phyloP scores from a whole-genome alignment of 35 echinoderm and acorn worm genomes.

The Amphiura filiformis region DNA sequence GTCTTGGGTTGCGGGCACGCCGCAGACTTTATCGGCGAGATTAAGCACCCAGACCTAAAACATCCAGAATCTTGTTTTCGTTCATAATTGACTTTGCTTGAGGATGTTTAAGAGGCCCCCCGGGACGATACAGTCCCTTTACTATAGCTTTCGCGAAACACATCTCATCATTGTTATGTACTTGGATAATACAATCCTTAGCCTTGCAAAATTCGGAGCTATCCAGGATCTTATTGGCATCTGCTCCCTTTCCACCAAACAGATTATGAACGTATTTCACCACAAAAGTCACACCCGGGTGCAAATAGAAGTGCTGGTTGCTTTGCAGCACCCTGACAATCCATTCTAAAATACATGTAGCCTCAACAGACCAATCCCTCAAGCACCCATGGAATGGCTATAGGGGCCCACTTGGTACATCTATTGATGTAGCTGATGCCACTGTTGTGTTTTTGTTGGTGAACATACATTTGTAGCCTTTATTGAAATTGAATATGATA shows the following conservation, averaged over 20 bases:
- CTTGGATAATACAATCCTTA: background rate
- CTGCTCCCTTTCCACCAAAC: background rate
- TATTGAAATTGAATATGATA: too few relatives aligned
- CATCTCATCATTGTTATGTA: background rate
- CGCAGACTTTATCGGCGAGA: too few relatives aligned
- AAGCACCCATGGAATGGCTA: background rate
- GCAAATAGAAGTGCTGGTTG: background rate
- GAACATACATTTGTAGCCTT: too few relatives aligned
- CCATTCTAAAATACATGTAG: background rate
- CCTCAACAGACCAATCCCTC: background rate
- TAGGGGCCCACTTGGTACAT: too few relatives aligned
- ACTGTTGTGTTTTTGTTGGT: too few relatives aligned
- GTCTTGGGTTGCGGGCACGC: too few relatives aligned
- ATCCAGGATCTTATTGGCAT: background rate
- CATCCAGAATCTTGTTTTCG: background rate
- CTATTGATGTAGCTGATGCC: too few relatives aligned
- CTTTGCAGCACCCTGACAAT: background rate
- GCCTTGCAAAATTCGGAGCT: background rate
- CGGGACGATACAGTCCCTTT: background rate
- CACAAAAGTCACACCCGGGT: background rate
- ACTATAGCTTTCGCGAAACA: background rate
- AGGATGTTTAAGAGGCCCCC: background rate
- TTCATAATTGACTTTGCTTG: background rate
- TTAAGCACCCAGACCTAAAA: too few relatives aligned
- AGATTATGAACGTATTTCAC: background rate